Percentiles rank a stretch among this genome's conserved stretches.
Conservation (phyloP, 1,140 invertebrate species). For the Micrasema longulum region DNA sequence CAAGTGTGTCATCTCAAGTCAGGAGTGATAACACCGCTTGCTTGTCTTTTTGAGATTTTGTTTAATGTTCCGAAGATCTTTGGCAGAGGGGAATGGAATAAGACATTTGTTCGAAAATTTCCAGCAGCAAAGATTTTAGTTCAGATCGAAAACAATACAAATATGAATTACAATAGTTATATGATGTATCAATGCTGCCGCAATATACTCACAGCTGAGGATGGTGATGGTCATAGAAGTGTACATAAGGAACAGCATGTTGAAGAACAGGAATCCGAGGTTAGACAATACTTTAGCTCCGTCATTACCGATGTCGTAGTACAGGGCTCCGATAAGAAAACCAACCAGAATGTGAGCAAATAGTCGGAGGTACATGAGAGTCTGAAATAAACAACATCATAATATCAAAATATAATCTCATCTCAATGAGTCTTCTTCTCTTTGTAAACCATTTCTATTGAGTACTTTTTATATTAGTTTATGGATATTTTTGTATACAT, state of each 20-base stretch:
- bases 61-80: no score
- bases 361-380: conserved; percentile 92
- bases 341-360: conserved; percentile 94
- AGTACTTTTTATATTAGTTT: no score
- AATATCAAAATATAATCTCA: no score
- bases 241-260: conserved; percentile 98
- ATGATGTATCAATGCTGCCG: background rate
- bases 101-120: no score
- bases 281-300: conserved; percentile 96
- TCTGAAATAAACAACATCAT: conserved; percentile 74
- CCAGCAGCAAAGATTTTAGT: no score
- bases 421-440: no score
- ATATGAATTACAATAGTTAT: background rate
- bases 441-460: no score
- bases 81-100: no score
- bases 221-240: conserved; percentile 98
- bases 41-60: no score
- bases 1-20: no score
- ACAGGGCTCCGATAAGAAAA: conserved; percentile 91
- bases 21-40: no score
- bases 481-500: no score
- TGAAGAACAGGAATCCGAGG: conserved; percentile 96
- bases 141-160: conserved; percentile 2
- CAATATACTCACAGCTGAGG: conserved; percentile 85
- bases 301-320: conserved; percentile 94